Base-by-base conservation (phyloP, 2,113 vertebrate genomes). In the Motacilla tschutschensis region DNA sequence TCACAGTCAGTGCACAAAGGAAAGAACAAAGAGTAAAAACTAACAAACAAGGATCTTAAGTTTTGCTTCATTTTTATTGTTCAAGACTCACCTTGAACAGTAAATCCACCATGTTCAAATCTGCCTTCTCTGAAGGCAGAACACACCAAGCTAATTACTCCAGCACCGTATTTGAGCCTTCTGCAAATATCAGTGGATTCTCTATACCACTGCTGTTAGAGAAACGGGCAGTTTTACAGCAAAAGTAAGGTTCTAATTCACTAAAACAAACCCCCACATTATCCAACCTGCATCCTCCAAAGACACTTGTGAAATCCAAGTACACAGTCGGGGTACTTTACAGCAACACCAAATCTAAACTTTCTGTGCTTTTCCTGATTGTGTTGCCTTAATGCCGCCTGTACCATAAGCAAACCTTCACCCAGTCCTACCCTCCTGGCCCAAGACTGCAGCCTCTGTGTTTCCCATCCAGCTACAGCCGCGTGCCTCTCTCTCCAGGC, bases 111-210 rank as follows among this genome's bases (percentile, higher is more conserved):
- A 0, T 29, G 80, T 50, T 81, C 54, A 81, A 76, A 81, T 65
- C n/a, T 33, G 33, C 33, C 35, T 89, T 10, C 73, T 86, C 88
- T 65, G 50, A 85, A 81, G 40, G 54, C 46, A 87, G 66, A 93
- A 8, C 26, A 78, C 50, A 80, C 47, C 33, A 72, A 83, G 44
- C 36, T 75, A 72, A 81, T 83, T 75, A 89, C 87, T 60, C 58
- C 33, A 75, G 58, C 9, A 7, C 13, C 69, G 43, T 44, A 88
- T 70, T 25, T 0, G 1, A 87, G 48, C 84, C 54, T 28, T 74
- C 65, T 31, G 55, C 66, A 62, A 83, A 81, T 64, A 86, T 47
- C 75, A 83, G 83, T 85, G n/a, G 82, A 73, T 75, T 78, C 75
- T 89, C 70, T 63, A 58, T 54, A 54, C 19, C 24, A 20, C 38